A percentile compares a stretch with the other conserved stretches of the same genome.
These are phyloP conservation scores for Sylvietta virens DNA, from an alignment of 2,113 vertebrate genomes.

Conservation along the genomic window DNA sequence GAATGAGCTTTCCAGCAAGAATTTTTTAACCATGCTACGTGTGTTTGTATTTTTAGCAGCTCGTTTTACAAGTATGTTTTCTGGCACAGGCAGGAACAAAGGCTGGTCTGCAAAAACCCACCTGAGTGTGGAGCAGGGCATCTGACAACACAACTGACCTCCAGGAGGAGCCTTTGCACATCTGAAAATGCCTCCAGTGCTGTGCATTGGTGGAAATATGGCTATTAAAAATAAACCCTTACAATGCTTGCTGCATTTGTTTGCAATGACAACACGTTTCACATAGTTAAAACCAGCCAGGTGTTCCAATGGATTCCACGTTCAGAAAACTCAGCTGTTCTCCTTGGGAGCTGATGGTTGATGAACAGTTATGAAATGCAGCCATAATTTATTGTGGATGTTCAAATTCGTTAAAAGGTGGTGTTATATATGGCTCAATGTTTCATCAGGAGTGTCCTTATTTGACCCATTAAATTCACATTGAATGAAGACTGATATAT, in stretches of 20 bases:
- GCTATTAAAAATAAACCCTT: not conserved
- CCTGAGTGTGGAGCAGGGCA: not conserved
- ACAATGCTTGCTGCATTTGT: not conserved
- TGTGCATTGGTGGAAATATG: not conserved
- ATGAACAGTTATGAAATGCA: slow-evolving; percentile 40
- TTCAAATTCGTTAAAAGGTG: slow-evolving; percentile 50
- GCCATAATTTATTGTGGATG: slow-evolving; percentile 37
- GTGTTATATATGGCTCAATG: slow-evolving; percentile 23
- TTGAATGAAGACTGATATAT: not conserved
- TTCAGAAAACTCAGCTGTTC: not conserved
- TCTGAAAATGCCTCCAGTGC: not conserved
- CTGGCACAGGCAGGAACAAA: not conserved
- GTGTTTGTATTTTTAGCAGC: not conserved
- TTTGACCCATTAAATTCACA: slow-evolving; percentile 27
- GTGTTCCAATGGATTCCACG: not conserved
- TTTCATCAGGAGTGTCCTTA: slow-evolving; percentile 40
- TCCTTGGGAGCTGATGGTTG: slow-evolving; percentile 30
- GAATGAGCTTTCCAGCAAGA: not conserved
- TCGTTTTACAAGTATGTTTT: not conserved
- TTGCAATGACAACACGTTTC: not conserved
- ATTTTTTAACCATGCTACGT: not conserved
- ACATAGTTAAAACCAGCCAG: not conserved
- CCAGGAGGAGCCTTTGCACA: slow-evolving; percentile 59
- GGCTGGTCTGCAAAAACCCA: not conserved
- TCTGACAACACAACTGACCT: slow-evolving; percentile 40